These are phyloP conservation scores for Platyscapa corneri DNA, from an alignment of 1,140 invertebrate species.

Conservation along the genomic window DNA sequence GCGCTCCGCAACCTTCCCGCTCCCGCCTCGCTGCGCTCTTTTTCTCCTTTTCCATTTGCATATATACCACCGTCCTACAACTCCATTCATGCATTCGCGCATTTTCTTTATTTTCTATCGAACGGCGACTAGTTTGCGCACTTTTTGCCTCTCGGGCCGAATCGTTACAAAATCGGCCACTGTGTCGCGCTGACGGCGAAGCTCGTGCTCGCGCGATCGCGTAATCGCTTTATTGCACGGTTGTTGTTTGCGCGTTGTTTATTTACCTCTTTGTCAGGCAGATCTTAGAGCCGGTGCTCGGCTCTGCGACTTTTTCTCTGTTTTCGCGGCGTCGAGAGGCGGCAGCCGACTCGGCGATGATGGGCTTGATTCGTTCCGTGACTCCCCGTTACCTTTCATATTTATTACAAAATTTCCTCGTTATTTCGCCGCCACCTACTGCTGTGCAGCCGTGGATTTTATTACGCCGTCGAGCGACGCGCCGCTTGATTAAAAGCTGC, in stretches of 20 bases:
- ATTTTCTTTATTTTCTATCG: not conserved
- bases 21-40: not conserved
- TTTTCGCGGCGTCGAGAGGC: too few relatives aligned
- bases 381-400: not conserved
- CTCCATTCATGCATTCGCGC: constrained; percentile 17
- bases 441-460: not conserved
- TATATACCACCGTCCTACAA: not conserved
- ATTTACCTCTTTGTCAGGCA: not conserved
- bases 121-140: not conserved
- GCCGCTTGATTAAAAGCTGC: not conserved
- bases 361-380: not conserved
- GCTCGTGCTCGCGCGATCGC: too few relatives aligned
- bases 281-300: too few relatives aligned
- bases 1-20: not conserved
- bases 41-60: constrained; percentile 10
- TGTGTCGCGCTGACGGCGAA: too few relatives aligned
- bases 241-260: not conserved
- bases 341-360: too few relatives aligned
- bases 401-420: not conserved
- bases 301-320: too few relatives aligned
- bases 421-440: not conserved
- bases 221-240: not conserved
- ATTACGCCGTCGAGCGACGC: not conserved
- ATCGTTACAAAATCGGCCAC: not conserved
- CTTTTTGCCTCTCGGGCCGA: not conserved